Percentiles rank a stretch among this genome's conserved stretches.
Evolutionary conservation across 35 echinoderm and acorn worm genomes (phyloP).

Genomic region (Antedon bifida): DNA sequence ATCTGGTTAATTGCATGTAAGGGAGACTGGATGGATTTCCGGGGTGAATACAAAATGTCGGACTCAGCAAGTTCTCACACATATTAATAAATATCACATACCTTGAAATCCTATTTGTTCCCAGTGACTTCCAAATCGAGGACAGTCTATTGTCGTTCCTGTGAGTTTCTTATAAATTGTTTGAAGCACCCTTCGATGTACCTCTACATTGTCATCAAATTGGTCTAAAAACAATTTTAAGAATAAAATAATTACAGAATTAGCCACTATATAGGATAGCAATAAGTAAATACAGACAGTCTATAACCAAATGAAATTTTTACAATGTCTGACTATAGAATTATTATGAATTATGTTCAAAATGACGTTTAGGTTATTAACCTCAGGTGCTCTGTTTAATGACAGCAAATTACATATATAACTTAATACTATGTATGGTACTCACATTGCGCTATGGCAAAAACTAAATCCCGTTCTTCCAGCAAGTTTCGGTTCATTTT

Average conservation of each 20-base stretch:
- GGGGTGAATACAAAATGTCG: no score
- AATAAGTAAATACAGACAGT: no score
- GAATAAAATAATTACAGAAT: neutral
- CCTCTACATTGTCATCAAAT: conserved; percentile 60
- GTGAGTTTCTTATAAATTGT: conserved; percentile 84
- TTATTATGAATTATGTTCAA: no score
- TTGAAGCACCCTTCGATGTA: conserved; percentile 66
- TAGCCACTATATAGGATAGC: neutral
- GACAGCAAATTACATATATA: no score
- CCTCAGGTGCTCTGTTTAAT: no score
- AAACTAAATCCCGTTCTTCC: conserved; percentile 84
- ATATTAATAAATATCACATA: conserved; percentile 13
- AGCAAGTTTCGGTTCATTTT: conserved; percentile 52
- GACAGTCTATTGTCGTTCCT: conserved; percentile 77
- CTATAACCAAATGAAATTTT: no score
- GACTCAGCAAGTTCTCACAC: no score
- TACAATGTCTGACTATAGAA: no score
- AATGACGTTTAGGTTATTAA: no score
- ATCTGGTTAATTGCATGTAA: no score
- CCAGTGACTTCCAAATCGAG: conserved; percentile 78
- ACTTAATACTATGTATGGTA: no score
- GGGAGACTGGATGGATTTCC: no score
- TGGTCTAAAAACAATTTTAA: conserved; percentile 33
- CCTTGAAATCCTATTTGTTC: conserved; percentile 97
- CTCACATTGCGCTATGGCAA: conserved; percentile 96